phyloP scores from a whole-genome alignment of 2,888 invertebrate genomes.

The Drosophila sordidapex region DNA sequence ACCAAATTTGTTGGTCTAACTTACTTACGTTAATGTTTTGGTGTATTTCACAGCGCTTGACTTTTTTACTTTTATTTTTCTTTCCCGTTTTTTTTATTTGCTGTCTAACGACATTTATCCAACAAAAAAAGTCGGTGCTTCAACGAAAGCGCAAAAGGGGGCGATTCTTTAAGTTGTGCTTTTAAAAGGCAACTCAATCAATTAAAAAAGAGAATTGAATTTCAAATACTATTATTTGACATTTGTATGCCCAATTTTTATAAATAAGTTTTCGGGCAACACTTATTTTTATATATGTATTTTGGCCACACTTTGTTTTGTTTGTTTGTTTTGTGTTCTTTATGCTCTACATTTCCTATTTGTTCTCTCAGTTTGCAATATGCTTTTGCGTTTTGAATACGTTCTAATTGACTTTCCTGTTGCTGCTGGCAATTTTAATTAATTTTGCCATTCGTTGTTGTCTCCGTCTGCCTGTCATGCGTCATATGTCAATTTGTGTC shows the following conservation, averaged over 20 bases:
- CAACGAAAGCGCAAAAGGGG: neutral
- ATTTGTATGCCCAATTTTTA: neutral
- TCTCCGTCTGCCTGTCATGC: conserved; percentile 5
- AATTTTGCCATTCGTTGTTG: conserved; percentile 31
- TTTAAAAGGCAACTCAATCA: neutral
- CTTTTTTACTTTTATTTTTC: neutral
- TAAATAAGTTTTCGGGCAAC: neutral
- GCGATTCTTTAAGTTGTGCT: neutral
- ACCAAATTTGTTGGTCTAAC: conserved; percentile 27
- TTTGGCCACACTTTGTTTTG: neutral
- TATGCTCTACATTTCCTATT: neutral
- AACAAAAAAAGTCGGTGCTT: neutral
- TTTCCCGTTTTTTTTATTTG: neutral
- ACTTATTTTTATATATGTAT: neutral
- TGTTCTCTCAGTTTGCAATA: neutral
- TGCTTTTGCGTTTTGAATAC: conserved; percentile 12
- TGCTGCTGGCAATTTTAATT: conserved; percentile 51
- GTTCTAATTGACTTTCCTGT: conserved; percentile 50
- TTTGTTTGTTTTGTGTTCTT: neutral
- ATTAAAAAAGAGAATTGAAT: neutral
- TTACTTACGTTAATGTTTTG: conserved; percentile 32
- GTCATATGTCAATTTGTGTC: conserved; percentile 37
- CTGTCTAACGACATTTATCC: conserved; percentile 14
- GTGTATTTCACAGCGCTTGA: conserved; percentile 9
- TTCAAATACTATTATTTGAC: neutral